Conservation (phyloP, 2,797 vertebrate species). For the Smutsia gigantea region DNA sequence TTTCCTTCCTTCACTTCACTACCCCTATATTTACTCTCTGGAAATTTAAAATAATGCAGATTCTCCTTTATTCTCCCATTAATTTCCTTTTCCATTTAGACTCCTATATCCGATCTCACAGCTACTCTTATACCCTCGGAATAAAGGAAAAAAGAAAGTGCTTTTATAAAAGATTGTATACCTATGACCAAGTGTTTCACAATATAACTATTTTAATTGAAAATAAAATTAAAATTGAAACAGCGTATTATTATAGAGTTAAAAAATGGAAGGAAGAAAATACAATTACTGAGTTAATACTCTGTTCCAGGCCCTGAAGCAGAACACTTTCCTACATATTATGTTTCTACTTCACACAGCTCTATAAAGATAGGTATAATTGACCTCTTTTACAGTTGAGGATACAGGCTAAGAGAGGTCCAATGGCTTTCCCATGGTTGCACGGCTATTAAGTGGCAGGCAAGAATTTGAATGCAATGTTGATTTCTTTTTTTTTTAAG, state of each 20-base stretch:
- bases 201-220: constrained; percentile 17
- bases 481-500: neutral
- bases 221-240: constrained; percentile 45
- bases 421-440: neutral
- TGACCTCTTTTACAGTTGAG: neutral
- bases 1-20: neutral
- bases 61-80: neutral
- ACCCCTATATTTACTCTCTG: neutral
- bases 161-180: neutral
- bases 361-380: neutral
- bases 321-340: neutral
- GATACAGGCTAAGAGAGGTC: neutral
- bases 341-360: neutral
- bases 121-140: neutral
- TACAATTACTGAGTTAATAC: neutral
- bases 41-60: neutral
- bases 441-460: neutral
- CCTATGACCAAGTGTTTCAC: neutral
- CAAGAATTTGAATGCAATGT: constrained; percentile 29
- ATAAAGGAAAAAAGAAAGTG: neutral
- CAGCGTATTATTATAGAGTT: neutral
- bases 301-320: neutral
- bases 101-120: neutral
- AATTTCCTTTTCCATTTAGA: neutral
- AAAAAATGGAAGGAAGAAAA: constrained; percentile 12